Percentiles rank a stretch among this genome's conserved stretches.
Conservation (phyloP, 2,888 invertebrate species). For the Dromius quadrimaculatus region DNA sequence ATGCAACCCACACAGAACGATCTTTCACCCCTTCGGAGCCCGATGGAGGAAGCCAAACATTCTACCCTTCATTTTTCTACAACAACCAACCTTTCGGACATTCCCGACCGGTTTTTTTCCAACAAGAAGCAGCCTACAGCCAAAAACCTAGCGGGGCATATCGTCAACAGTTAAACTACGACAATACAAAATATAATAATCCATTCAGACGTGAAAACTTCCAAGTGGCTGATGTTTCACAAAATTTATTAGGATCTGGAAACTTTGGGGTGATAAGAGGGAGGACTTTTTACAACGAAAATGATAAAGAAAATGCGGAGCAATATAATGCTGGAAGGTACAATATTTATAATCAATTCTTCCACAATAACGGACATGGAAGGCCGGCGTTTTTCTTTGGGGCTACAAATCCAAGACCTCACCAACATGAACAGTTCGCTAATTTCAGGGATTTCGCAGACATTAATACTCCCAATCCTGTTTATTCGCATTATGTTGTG, state of each 20-base stretch:
- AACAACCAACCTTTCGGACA: slow-evolving; percentile 73
- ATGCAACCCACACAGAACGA: slow-evolving; percentile 18
- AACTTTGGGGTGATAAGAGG: slow-evolving; percentile 90
- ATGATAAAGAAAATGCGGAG: slow-evolving; percentile 76
- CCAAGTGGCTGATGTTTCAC: slow-evolving; percentile 68
- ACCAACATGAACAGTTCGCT: slow-evolving; percentile 86
- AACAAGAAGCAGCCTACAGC: slow-evolving; percentile 73
- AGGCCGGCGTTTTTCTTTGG: slow-evolving; percentile 73
- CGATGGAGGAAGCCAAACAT: slow-evolving; percentile 74
- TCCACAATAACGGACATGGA: slow-evolving; percentile 79
- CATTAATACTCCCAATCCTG: slow-evolving; percentile 85
- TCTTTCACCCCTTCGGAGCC: slow-evolving; percentile 63
- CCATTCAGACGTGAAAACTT: slow-evolving; percentile 39
- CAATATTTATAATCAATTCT: slow-evolving; percentile 72
- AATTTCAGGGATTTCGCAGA: slow-evolving; percentile 93
- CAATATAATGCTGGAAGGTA: slow-evolving; percentile 68
- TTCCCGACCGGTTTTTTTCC: slow-evolving; percentile 72
- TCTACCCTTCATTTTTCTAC: slow-evolving; percentile 79
- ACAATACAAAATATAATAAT: slow-evolving; percentile 42
- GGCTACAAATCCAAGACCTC: slow-evolving; percentile 76
- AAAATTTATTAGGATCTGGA: slow-evolving; percentile 81
- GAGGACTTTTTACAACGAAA: slow-evolving; percentile 85
- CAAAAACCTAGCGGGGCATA: slow-evolving; percentile 67
- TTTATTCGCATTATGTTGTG: slow-evolving; percentile 85
- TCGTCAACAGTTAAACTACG: slow-evolving; percentile 29